phyloP scores from a whole-genome alignment of 2,113 vertebrate species.

The Cavia aperea region DNA sequence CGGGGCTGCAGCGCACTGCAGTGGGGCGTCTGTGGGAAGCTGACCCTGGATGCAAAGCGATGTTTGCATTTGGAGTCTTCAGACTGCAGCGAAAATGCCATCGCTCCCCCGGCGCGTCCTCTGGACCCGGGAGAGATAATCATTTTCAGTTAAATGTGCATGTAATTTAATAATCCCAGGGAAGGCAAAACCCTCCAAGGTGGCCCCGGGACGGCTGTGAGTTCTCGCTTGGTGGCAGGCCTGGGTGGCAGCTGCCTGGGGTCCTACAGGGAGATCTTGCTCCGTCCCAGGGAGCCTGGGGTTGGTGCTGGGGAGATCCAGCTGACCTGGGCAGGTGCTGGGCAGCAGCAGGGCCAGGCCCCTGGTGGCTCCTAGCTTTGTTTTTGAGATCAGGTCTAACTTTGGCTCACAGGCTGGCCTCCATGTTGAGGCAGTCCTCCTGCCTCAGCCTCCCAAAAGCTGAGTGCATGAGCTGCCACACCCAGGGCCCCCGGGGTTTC shows the following conservation, averaged over 20 bases:
- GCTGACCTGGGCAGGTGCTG: background rate
- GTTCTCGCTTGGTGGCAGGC: background rate
- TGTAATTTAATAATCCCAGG: background rate
- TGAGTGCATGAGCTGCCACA: background rate
- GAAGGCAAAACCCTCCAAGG: background rate
- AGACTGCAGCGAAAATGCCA: background rate
- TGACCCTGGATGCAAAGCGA: background rate
- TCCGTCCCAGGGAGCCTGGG: background rate
- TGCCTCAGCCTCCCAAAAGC: background rate
- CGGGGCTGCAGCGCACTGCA: background rate
- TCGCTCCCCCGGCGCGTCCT: background rate
- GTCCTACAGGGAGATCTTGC: background rate
- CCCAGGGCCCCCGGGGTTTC: background rate
- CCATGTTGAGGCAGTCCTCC: background rate
- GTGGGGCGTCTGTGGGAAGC: background rate
- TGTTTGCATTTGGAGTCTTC: slow-evolving; percentile 3
- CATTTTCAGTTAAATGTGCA: background rate
- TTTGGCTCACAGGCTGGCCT: background rate
- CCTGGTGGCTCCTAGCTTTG: background rate
- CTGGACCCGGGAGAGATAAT: background rate
- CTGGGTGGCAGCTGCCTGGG: fast-evolving
- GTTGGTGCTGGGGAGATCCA: background rate
- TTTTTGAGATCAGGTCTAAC: background rate
- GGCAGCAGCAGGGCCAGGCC: background rate
- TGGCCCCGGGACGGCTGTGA: fast-evolving